Evolutionary conservation across 2,113 vertebrate species (phyloP).

Genomic region (Trichechus manatus): DNA sequence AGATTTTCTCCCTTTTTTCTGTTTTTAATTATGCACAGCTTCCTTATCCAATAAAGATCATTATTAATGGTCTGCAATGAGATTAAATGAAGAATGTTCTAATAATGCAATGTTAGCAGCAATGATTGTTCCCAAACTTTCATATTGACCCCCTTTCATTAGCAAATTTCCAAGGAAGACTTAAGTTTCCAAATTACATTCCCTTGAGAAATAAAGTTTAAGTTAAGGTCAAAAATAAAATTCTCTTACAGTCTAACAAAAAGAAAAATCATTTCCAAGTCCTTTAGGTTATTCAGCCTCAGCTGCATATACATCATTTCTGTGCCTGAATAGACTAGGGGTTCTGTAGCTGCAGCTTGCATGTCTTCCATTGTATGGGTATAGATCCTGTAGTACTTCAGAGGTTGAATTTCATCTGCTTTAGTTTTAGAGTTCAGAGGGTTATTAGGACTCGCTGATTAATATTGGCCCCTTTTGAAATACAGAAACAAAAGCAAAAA

Average conservation of each 20-base stretch:
- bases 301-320: background rate
- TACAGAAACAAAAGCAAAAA: background rate
- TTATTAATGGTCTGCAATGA: background rate
- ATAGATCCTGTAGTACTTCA: background rate
- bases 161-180: background rate
- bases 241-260: background rate
- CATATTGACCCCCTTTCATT: background rate
- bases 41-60: background rate
- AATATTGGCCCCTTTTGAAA: background rate
- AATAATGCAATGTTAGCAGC: background rate
- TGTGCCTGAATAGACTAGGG: background rate
- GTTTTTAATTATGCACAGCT: background rate
- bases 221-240: background rate
- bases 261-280: background rate
- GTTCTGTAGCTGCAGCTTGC: fast-evolving
- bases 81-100: background rate
- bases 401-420: background rate
- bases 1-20: background rate
- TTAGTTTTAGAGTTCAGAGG: background rate
- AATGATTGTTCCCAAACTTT: background rate
- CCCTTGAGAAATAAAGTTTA: background rate
- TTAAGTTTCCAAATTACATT: background rate
- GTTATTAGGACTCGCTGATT: background rate
- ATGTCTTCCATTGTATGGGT: background rate
- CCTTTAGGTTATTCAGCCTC: background rate